These are phyloP conservation scores for Helogale parvula DNA, from an alignment of 2,113 vertebrate species.

Conservation along the genomic window DNA sequence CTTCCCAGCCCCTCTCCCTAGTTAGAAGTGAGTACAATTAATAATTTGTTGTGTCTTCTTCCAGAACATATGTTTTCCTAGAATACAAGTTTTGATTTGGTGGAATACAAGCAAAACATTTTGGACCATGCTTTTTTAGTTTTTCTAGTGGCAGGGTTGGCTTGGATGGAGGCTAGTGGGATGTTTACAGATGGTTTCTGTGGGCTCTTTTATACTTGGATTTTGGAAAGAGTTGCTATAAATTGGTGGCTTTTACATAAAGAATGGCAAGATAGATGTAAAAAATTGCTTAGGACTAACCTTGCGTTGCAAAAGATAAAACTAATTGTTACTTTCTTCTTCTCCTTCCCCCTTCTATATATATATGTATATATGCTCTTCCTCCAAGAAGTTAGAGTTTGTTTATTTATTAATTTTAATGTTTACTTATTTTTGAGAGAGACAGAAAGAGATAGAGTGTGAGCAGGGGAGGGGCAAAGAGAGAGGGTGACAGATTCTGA, in stretches of 20 bases:
- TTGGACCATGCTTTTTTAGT: not conserved
- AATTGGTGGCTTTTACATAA: not conserved
- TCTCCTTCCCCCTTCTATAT: not conserved
- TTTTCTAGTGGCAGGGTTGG: not conserved
- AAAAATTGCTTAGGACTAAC: slow-evolving; percentile 3
- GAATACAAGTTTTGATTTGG: not conserved
- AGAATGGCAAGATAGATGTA: not conserved
- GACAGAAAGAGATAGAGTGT: too few relatives aligned
- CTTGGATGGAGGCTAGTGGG: not conserved
- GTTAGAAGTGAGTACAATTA: not conserved
- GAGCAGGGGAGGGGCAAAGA: too few relatives aligned
- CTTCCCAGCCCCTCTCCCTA: not conserved
- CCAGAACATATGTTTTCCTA: not conserved
- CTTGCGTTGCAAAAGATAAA: not conserved
- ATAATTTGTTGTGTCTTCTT: slow-evolving; percentile 24
- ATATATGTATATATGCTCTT: not conserved
- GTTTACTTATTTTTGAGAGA: too few relatives aligned
- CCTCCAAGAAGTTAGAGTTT: not conserved
- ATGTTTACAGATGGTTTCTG: not conserved
- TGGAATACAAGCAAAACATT: not conserved
- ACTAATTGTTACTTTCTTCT: not conserved
- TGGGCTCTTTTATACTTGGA: not conserved
- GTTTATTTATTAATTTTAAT: too few relatives aligned
- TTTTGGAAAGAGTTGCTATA: not conserved
- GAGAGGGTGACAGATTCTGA: too few relatives aligned